These are phyloP conservation scores for Parazoanthus atlanticus DNA, from an alignment of 92 coral and sea anemone genomes.

Conservation along the genomic window DNA sequence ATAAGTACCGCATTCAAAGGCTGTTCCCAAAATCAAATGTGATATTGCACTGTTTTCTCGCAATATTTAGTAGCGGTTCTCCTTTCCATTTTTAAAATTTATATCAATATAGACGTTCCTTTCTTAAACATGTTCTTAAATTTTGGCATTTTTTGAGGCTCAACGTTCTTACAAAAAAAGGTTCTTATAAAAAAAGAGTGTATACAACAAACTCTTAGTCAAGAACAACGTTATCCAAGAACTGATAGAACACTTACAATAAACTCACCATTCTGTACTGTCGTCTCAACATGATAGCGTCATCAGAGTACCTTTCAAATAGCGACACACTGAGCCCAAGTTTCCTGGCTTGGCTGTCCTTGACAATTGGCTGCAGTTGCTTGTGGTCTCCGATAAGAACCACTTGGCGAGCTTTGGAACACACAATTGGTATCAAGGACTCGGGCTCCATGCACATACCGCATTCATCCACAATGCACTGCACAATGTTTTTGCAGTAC, in stretches of 20 bases:
- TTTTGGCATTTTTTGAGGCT: too few species aligned
- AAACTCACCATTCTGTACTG: conserved; percentile 87
- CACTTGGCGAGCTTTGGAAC: conserved; percentile 69
- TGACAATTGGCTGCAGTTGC: conserved; percentile 82
- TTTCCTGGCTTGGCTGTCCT: conserved; percentile 58
- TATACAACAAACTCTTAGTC: not conserved
- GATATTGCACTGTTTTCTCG: too few species aligned
- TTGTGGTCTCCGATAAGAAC: conserved; percentile 94
- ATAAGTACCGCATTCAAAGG: too few species aligned
- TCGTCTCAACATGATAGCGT: conserved; percentile 68
- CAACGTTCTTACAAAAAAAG: too few species aligned
- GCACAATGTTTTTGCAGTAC: conserved; percentile 51
- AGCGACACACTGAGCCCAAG: conserved; percentile 76
- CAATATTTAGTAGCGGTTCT: too few species aligned
- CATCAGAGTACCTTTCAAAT: conserved; percentile 72
- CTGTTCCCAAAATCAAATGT: too few species aligned
- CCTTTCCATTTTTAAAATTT: too few species aligned
- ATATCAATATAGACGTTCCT: too few species aligned
- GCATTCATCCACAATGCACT: conserved; percentile 88
- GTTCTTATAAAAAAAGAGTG: too few species aligned
- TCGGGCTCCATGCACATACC: conserved; percentile 94
- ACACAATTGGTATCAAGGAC: conserved; percentile 75
- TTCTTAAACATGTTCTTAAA: too few species aligned
- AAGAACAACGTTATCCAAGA: not conserved
- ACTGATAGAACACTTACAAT: not conserved